Conservation (phyloP, 2,888 invertebrate species). For the Chrysopilus asiliformis region DNA sequence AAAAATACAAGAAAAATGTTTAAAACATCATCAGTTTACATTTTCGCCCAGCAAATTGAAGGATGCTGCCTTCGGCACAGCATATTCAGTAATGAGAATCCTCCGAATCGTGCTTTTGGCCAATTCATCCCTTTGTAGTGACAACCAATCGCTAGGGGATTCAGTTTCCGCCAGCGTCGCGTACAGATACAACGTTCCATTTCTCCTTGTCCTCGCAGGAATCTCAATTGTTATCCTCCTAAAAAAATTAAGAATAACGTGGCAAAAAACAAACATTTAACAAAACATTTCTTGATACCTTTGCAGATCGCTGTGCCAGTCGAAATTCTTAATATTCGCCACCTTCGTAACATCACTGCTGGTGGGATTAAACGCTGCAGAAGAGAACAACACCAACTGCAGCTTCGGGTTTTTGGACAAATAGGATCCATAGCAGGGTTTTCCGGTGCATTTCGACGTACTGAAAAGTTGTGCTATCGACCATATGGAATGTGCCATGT, state of each 20-base stretch:
- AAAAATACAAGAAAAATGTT: neutral
- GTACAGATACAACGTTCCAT: slow-evolving; percentile 75
- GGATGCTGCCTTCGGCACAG: slow-evolving; percentile 58
- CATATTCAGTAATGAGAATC: slow-evolving; percentile 56
- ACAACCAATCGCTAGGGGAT: slow-evolving; percentile 41
- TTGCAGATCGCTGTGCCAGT: slow-evolving; percentile 41
- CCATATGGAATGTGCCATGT: slow-evolving; percentile 63
- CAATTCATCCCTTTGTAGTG: slow-evolving; percentile 45
- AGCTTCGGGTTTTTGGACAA: slow-evolving; percentile 52
- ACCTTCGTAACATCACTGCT: slow-evolving; percentile 46
- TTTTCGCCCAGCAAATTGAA: slow-evolving; percentile 54
- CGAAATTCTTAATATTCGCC: slow-evolving; percentile 47
- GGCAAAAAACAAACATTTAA: neutral
- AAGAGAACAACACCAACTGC: slow-evolving; percentile 55
- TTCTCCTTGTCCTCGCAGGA: slow-evolving; percentile 60
- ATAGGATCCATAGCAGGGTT: slow-evolving; percentile 53
- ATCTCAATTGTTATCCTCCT: slow-evolving; percentile 56
- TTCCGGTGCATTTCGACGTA: slow-evolving; percentile 47
- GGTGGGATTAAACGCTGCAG: slow-evolving; percentile 44
- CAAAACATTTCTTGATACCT: slow-evolving; percentile 2
- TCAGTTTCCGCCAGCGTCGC: slow-evolving; percentile 51
- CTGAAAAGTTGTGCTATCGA: slow-evolving; percentile 59
- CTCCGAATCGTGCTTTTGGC: slow-evolving; percentile 49
- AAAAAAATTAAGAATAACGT: slow-evolving; percentile 15
- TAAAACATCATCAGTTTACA: slow-evolving; percentile 15